phyloP scores from a whole-genome alignment of 2,888 invertebrate genomes.

The Cryptocephalus moraei region DNA sequence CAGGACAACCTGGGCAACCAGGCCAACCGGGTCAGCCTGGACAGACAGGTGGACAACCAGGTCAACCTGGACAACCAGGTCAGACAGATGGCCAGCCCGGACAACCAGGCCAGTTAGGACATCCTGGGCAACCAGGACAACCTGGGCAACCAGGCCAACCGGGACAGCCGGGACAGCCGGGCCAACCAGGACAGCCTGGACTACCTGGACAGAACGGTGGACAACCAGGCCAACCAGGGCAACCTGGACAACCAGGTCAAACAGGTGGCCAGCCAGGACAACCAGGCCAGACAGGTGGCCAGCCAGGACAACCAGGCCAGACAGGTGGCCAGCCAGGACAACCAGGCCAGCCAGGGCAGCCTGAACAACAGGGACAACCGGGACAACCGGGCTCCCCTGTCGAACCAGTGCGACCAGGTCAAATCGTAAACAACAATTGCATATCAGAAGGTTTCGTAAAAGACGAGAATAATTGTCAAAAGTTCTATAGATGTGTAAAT shows the following conservation, averaged over 20 bases:
- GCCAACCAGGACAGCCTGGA: neutral
- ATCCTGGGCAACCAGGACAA: no score
- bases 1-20: no score
- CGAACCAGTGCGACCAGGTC: constrained; percentile 2
- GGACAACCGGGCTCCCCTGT: neutral
- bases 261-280: neutral
- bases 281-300: neutral
- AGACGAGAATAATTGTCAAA: constrained; percentile 57
- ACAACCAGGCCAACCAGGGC: no score
- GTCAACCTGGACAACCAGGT: no score
- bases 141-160: neutral
- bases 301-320: neutral
- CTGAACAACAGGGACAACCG: neutral
- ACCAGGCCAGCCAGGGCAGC: no score
- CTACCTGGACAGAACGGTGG: no score
- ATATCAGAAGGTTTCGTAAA: constrained; percentile 58
- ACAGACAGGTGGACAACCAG: no score
- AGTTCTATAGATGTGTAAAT: constrained; percentile 68
- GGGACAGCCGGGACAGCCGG: neutral
- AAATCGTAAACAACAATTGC: constrained; percentile 34
- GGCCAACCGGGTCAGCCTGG: no score
- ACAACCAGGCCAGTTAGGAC: no score
- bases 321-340: neutral
- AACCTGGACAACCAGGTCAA: no score
- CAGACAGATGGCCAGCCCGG: no score